These are phyloP conservation scores for Nudaria mundana DNA, from an alignment of 2,888 invertebrate genomes.

Conservation along the genomic window DNA sequence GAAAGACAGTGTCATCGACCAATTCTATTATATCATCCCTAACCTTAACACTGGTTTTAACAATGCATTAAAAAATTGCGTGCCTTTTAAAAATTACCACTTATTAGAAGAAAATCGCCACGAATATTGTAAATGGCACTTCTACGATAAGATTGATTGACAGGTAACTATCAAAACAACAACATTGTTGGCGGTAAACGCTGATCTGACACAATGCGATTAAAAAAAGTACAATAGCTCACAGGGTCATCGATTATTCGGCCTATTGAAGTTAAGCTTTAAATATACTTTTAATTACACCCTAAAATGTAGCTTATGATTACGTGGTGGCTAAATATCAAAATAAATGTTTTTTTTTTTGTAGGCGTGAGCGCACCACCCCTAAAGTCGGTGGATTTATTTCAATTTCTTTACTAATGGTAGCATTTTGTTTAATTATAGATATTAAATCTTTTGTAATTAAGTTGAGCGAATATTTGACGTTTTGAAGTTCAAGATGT, in stretches of 20 bases:
- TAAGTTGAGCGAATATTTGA: slow-evolving; percentile 39
- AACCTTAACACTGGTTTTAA: too few relatives aligned
- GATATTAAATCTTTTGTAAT: slow-evolving; percentile 49
- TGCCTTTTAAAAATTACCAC: too few relatives aligned
- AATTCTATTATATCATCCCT: too few relatives aligned
- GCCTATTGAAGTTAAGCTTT: slow-evolving; percentile 55
- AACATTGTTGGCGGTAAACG: slow-evolving; percentile 15
- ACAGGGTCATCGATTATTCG: slow-evolving; percentile 55
- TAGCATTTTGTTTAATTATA: slow-evolving; percentile 57
- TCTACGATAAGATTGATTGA: slow-evolving; percentile 19
- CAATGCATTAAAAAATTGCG: too few relatives aligned
- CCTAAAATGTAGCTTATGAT: slow-evolving; percentile 50
- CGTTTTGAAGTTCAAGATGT: slow-evolving; percentile 21
- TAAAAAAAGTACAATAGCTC: slow-evolving; percentile 34
- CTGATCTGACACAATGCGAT: slow-evolving; percentile 18
- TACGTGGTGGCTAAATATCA: slow-evolving; percentile 71
- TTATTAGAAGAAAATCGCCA: too few relatives aligned
- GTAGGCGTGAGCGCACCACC: slow-evolving; percentile 54
- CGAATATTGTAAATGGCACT: too few relatives aligned
- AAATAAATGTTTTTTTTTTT: slow-evolving; percentile 56
- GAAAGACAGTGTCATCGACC: too few relatives aligned
- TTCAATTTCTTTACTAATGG: slow-evolving; percentile 56
- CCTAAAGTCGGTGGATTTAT: slow-evolving; percentile 52
- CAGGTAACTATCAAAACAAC: slow-evolving; percentile 27
- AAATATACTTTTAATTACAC: slow-evolving; percentile 72